Base-by-base conservation (phyloP, 1,140 invertebrate species). In the Phthorimaea operculella region DNA sequence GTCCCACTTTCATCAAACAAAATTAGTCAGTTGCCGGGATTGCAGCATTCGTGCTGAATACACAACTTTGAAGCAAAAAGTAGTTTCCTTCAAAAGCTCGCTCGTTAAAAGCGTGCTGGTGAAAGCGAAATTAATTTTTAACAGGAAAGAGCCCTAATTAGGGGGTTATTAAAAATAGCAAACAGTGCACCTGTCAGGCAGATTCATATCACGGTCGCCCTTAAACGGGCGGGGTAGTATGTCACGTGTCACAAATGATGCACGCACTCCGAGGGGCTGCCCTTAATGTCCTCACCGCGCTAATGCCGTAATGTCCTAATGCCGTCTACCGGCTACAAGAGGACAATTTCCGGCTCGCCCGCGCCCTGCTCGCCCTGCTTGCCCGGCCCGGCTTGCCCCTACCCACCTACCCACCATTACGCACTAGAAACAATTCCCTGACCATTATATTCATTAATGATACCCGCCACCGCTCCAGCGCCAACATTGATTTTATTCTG, bases 401-500 rank as follows among this genome's bases (percentile, higher is more conserved):
- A 74, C 78, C 76, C 70, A 76, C 77, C 73, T 76, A 74, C 63
- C 74, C 72, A 66, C 66, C 66, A 76, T 76, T 77, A 78, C 68
- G 66, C 64, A 68, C 68, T 74, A 74, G 72, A 81, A 81, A 81
- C 80, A 81, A 83, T 83, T 76, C 72, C 64, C 68, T 63, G 62
- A 71, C 70, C 72, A 74, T 79, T 76, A 79, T 72, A 74, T 75
- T 73, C 75, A 75, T 79, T 80, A 78, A 75, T 74, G 72, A 74
- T 67, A 62, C 56, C 64, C 59, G 57, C 51, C 15, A 58, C 62
- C 60, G 63, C 61, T 64, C 62, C 42, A 33, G 63, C 39, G 64
- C 60, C 66, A 51, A 64, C 63, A 76, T 64, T 67, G 72, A 75
- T 71, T 73, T 62, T 53, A 49, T 67, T 54, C 55, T 62, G 62